phyloP scores from a whole-genome alignment of 1,140 invertebrate species.

The Aphaenogaster rudis region DNA sequence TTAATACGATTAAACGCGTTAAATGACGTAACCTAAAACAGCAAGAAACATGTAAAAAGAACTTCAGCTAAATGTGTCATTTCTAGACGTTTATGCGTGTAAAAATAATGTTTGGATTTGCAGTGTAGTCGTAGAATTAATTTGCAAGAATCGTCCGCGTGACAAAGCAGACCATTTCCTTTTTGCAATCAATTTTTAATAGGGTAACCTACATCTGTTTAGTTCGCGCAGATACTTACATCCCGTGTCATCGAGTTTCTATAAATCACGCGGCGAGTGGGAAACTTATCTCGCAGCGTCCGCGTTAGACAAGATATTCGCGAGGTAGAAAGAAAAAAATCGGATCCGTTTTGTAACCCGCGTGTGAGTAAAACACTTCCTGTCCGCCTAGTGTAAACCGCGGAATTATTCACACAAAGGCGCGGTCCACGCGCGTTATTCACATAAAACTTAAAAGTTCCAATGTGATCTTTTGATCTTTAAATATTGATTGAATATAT shows the following conservation, averaged over 20 bases:
- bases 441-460: conserved; percentile 25
- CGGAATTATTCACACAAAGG: conserved; percentile 35
- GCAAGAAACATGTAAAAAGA: too few species aligned
- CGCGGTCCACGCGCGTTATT: neutral
- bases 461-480: neutral
- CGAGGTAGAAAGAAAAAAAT: conserved; percentile 38
- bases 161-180: conserved; percentile 33
- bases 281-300: conserved; percentile 68
- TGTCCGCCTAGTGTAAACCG: conserved; percentile 16
- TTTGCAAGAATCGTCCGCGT: neutral
- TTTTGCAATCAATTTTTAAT: conserved; percentile 20
- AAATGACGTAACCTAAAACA: too few species aligned
- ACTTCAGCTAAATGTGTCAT: too few species aligned
- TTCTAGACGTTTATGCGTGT: too few species aligned
- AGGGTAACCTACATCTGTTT: conserved; percentile 51
- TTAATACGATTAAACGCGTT: too few species aligned
- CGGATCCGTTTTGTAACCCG: conserved; percentile 35
- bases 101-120: too few species aligned
- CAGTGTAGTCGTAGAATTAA: neutral
- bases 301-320: conserved; percentile 68
- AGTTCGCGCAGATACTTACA: conserved; percentile 34
- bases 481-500: neutral
- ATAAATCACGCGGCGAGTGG: conserved; percentile 22
- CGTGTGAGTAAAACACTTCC: conserved; percentile 1
- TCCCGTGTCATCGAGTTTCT: conserved; percentile 41